Evolutionary conservation across 2,888 invertebrate genomes (phyloP).

Genomic region (Lasioglossum malachurum): DNA sequence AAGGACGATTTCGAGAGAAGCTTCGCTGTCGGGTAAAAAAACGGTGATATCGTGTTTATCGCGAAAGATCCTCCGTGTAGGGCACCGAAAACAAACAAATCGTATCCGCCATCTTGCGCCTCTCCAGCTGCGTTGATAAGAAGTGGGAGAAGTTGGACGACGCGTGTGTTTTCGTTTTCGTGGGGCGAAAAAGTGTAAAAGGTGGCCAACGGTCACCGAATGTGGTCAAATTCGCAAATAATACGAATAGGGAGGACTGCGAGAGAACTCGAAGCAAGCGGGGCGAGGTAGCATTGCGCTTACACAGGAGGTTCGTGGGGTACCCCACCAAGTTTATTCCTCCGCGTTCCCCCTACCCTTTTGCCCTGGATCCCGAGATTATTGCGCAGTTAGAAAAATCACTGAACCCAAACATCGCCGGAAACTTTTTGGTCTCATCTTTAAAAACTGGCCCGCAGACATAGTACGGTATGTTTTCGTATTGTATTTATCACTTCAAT

Average conservation of each 20-base stretch:
- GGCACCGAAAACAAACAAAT: slow-evolving; percentile 75
- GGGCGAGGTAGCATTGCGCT: slow-evolving; percentile 77
- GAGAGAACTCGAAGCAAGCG: slow-evolving; percentile 65
- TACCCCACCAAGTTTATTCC: slow-evolving; percentile 65
- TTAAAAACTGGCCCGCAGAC: slow-evolving; percentile 48
- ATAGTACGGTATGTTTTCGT: slow-evolving; percentile 39
- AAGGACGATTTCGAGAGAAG: slow-evolving; percentile 7
- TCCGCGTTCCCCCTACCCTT: slow-evolving; percentile 66
- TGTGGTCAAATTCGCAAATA: slow-evolving; percentile 74
- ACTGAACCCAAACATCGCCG: slow-evolving; percentile 46
- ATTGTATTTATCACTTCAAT: background rate
- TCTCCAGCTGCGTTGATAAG: slow-evolving; percentile 72
- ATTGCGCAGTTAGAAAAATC: slow-evolving; percentile 80
- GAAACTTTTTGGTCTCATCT: slow-evolving; percentile 56
- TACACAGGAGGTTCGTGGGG: slow-evolving; percentile 66
- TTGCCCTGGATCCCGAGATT: slow-evolving; percentile 75
- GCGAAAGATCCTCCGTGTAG: slow-evolving; percentile 40
- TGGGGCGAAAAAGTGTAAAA: slow-evolving; percentile 31
- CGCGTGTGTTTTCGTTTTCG: slow-evolving; percentile 49
- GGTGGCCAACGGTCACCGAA: slow-evolving; percentile 78
- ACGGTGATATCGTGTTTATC: slow-evolving; percentile 28
- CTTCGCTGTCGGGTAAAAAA: slow-evolving; percentile 25
- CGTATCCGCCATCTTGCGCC: slow-evolving; percentile 78
- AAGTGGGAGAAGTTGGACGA: slow-evolving; percentile 48
- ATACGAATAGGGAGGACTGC: slow-evolving; percentile 71